Evolutionary conservation across 2,888 invertebrate species (phyloP).

Genomic region (Hololepta plana): DNA sequence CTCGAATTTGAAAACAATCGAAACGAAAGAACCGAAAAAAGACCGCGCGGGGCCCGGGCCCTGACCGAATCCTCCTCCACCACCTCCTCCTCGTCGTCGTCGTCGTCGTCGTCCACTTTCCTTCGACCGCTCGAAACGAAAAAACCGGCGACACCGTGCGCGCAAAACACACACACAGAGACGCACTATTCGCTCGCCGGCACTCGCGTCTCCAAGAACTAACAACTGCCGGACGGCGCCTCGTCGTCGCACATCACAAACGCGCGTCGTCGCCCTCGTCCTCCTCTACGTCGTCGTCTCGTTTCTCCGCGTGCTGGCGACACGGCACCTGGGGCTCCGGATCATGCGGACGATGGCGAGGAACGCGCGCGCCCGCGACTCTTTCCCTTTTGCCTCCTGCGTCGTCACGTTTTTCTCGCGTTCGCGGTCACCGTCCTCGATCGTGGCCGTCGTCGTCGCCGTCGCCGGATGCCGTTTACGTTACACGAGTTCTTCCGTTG

Average conservation of each 20-base stretch:
- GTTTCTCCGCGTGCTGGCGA: conserved; percentile 11
- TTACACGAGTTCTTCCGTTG: conserved; percentile 15
- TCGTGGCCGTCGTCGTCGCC: no score
- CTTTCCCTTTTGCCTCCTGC: no score
- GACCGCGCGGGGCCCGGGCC: conserved; percentile 21
- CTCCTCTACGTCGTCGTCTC: no score
- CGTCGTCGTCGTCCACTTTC: no score
- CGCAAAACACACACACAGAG: conserved; percentile 1
- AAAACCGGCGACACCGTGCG: no score
- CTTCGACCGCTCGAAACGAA: no score
- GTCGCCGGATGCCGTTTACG: no score
- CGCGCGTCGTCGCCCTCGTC: conserved; percentile 12
- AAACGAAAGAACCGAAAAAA: background rate
- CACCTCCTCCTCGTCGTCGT: no score
- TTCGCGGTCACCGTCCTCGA: no score
- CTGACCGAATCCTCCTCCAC: conserved; percentile 7
- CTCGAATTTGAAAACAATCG: background rate
- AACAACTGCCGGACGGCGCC: conserved; percentile 10
- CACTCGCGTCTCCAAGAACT: conserved; percentile 7
- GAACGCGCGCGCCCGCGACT: no score
- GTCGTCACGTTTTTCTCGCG: no score
- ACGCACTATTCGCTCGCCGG: no score
- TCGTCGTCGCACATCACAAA: conserved; percentile 17
- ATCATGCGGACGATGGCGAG: conserved; percentile 11
- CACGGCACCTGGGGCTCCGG: conserved; percentile 16